A percentile compares a stretch with the other conserved stretches of the same genome.
phyloP scores from a whole-genome alignment of 2,888 invertebrate genomes.

The Crematogaster levior region DNA sequence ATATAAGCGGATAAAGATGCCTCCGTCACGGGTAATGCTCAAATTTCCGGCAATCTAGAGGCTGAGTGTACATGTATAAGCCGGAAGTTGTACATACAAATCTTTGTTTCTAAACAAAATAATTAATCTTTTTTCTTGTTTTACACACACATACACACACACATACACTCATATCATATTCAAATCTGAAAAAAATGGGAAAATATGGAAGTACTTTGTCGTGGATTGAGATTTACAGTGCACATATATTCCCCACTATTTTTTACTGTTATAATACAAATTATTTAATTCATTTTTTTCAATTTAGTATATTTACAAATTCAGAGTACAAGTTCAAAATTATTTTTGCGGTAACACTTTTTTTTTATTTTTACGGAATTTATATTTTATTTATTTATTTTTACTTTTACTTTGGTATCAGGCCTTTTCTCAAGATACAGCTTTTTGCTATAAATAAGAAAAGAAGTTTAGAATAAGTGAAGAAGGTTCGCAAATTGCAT shows the following conservation, averaged over 20 bases:
- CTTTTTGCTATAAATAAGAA: slow-evolving; percentile 8
- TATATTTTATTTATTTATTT: neutral
- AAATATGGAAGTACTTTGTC: neutral
- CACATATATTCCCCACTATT: neutral
- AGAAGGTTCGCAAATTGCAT: slow-evolving; percentile 2
- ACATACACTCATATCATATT: neutral
- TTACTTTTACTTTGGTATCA: slow-evolving; percentile 8
- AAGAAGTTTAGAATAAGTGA: slow-evolving; percentile 25
- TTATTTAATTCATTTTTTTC: neutral
- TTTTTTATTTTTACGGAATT: neutral
- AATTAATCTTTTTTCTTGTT: slow-evolving; percentile 16
- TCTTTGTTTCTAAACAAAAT: slow-evolving; percentile 28
- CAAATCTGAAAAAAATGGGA: neutral
- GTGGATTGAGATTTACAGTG: neutral
- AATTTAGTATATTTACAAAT: neutral
- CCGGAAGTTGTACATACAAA: slow-evolving; percentile 25
- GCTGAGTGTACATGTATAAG: slow-evolving; percentile 7
- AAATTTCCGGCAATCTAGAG: slow-evolving; percentile 37
- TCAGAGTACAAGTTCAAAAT: neutral
- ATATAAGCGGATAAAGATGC: neutral
- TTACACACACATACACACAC: too few relatives aligned
- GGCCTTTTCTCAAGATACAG: neutral
- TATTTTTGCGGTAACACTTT: neutral
- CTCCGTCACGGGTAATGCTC: slow-evolving; percentile 28
- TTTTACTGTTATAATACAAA: neutral